Evolutionary conservation across 2,888 invertebrate genomes (phyloP).

Genomic region (Pocota personata): DNA sequence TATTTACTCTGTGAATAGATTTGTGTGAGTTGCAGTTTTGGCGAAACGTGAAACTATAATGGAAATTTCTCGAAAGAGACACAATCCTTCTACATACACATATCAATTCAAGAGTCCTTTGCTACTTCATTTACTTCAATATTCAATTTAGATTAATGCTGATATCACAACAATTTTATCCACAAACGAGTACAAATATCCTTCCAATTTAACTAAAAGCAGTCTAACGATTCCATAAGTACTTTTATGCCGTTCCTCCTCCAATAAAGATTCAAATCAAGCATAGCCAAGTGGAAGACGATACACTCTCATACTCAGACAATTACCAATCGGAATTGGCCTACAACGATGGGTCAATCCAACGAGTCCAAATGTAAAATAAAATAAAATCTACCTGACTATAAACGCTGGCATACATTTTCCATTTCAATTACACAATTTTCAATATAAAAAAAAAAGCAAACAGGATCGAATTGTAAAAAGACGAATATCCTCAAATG

Average conservation of each 20-base stretch:
- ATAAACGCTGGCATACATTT: conserved; percentile 54
- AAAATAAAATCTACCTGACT: conserved; percentile 60
- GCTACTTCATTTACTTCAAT: neutral
- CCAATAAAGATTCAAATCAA: conserved; percentile 58
- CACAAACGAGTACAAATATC: neutral
- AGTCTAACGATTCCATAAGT: conserved; percentile 17
- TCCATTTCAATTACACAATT: conserved; percentile 67
- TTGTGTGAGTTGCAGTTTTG: neutral
- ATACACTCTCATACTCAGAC: neutral
- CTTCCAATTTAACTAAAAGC: conserved; percentile 57
- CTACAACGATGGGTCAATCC: conserved; percentile 47
- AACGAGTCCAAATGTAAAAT: conserved; percentile 9
- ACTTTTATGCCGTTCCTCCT: neutral
- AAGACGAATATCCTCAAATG: conserved; percentile 34
- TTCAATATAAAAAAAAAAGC: neutral
- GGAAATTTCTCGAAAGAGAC: too few species aligned
- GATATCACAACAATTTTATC: neutral
- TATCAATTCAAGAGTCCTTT: too few species aligned
- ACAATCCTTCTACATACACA: too few species aligned
- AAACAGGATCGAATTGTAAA: neutral
- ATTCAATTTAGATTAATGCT: neutral
- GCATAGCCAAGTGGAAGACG: conserved; percentile 20
- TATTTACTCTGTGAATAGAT: neutral
- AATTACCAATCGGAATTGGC: conserved; percentile 59
- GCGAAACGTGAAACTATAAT: too few species aligned